Evolutionary conservation across 2,113 vertebrate species (phyloP), one percentile per base, ranked within the genome.

Genomic region (Alectura lathami): DNA sequence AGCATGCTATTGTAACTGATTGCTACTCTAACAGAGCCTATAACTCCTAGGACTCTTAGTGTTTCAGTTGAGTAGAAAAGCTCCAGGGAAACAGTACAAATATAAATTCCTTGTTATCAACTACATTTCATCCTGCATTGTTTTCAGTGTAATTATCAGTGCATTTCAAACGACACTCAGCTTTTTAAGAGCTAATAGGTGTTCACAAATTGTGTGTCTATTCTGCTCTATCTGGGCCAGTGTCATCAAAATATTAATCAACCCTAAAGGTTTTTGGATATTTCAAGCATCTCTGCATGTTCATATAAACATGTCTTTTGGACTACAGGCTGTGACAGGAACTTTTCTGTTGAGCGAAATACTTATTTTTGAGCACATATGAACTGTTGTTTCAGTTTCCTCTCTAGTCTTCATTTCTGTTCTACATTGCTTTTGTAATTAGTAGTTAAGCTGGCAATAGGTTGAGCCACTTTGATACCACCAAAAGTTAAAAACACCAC

Each of bases 11-110:
- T 72, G 30, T 15, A 68, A 76, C 15, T 51, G 10, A 72, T 11
- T 74, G 22, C 5, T 57, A 13, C 13, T 60, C 6, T 62, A 51
- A 15, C 1, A 1, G 2, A 14, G 1, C 24, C 15, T 63, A 0
- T 21, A 36, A 26, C 7, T 75, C 79, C 32, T 40, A n/a, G 23
- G 13, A 50, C 7, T 24, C 18, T n/a, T 4, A 9, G 4, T 54
- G 32, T 77, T 84, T 84, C 51, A 50, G 5, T 30, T 70, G 13
- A 54, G 24, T 50, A 56, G 22, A 64, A 27, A 47, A 83, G 24
- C 3, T 59, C 29, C 53, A 85, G 7, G 14, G 75, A 38, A 86
- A 32, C 5, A 54, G 10, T 62, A 7, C n/a, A 60, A 9, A 74
- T 70, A 47, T 11, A 86, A 56, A 66, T 60, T 34, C 34, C 8